Conservation (phyloP, 2,888 invertebrate species). For the Limnephilus lunatus region DNA sequence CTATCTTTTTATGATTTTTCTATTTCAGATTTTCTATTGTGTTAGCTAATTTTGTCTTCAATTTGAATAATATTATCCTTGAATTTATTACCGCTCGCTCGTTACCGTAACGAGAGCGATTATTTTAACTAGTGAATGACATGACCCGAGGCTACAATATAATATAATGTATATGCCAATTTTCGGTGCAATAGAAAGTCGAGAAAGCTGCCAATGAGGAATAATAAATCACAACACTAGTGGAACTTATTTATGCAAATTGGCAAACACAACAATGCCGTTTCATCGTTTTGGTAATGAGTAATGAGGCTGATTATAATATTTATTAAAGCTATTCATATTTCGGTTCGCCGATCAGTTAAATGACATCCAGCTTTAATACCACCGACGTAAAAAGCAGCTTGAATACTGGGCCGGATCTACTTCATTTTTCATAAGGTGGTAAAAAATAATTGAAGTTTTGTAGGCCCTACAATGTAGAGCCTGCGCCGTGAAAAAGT, state of each 20-base stretch:
- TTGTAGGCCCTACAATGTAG: too few species aligned
- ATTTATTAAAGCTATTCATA: constrained; percentile 3
- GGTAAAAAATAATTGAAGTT: too few species aligned
- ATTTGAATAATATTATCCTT: not conserved
- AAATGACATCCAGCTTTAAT: not conserved
- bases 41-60: too few species aligned
- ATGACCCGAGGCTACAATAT: not conserved
- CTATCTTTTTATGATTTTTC: too few species aligned
- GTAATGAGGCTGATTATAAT: constrained; percentile 6
- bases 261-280: not conserved
- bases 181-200: not conserved
- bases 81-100: not conserved
- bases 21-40: too few species aligned
- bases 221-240: not conserved
- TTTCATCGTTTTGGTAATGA: not conserved
- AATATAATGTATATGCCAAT: not conserved
- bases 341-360: not conserved
- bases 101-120: not conserved
- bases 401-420: not conserved
- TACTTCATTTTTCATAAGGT: not conserved
- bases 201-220: not conserved
- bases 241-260: constrained; percentile 21
- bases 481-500: too few species aligned
- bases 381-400: not conserved
- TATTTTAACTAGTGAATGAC: not conserved